Evolutionary conservation across 2,797 vertebrate genomes (phyloP).

Genomic region (Melanotaenia maccullochi): DNA sequence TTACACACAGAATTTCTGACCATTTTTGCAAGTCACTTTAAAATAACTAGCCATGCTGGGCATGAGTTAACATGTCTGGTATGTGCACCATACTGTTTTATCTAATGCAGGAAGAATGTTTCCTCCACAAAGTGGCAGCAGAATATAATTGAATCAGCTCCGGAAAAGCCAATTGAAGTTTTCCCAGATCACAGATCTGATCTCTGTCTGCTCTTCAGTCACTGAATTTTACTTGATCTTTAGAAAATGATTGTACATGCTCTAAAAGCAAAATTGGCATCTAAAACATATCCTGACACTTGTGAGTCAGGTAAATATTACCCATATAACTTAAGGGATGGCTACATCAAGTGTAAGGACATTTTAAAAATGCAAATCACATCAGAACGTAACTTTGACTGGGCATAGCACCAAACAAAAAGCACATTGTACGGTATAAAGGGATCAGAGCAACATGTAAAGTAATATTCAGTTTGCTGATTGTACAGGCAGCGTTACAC

Average conservation of each 20-base stretch:
- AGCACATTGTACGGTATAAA: constrained; percentile 54
- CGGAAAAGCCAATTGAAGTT: constrained; percentile 1
- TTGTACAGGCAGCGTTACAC: constrained; percentile 32
- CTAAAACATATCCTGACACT: constrained; percentile 35
- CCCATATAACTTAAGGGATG: constrained; percentile 36
- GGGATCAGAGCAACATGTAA: constrained; percentile 58
- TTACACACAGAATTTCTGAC: neutral
- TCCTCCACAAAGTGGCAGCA: constrained; percentile 5
- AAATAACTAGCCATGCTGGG: constrained; percentile 1
- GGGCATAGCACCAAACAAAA: constrained; percentile 69
- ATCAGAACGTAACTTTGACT: constrained; percentile 44
- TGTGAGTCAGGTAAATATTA: constrained; percentile 61
- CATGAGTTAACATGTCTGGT: constrained; percentile 41
- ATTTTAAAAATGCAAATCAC: constrained; percentile 45
- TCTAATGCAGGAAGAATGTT: constrained; percentile 11
- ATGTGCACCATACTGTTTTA: constrained; percentile 20
- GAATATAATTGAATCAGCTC: neutral
- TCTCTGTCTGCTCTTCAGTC: constrained; percentile 11
- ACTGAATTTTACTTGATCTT: neutral
- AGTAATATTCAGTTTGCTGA: constrained; percentile 37
- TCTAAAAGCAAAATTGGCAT: constrained; percentile 64
- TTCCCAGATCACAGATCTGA: constrained; percentile 30
- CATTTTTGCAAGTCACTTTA: neutral
- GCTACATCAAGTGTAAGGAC: constrained; percentile 30
- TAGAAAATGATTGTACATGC: constrained; percentile 7